These are phyloP conservation scores for Drosophila neoperkinsi DNA, from an alignment of 2,888 invertebrate species.

Conservation along the genomic window DNA sequence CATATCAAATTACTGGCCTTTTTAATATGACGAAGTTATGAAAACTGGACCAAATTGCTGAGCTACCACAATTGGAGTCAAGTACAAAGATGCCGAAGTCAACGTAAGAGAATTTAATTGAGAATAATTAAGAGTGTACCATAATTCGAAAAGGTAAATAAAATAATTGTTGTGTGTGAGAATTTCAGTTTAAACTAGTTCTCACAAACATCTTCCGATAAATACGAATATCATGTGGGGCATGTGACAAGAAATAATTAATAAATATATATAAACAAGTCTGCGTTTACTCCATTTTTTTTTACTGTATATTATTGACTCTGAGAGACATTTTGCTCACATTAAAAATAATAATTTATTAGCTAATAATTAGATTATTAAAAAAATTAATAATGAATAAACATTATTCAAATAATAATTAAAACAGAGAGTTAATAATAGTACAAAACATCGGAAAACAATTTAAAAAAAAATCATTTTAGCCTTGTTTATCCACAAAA, in stretches of 20 bases:
- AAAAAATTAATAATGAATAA: not conserved
- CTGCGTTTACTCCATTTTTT: not conserved
- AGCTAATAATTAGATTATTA: not conserved
- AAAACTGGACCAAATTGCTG: constrained; percentile 5
- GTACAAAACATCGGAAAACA: not conserved
- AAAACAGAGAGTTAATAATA: not conserved
- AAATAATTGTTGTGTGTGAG: not conserved
- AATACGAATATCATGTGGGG: not conserved
- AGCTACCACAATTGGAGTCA: not conserved
- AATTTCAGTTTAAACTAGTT: not conserved
- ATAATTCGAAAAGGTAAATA: not conserved
- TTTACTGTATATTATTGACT: not conserved
- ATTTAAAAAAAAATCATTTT: not conserved
- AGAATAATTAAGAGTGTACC: not conserved
- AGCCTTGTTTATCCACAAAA: not conserved
- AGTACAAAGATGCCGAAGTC: not conserved
- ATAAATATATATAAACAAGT: not conserved
- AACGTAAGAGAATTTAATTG: not conserved
- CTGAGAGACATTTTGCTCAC: not conserved
- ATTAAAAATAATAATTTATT: not conserved
- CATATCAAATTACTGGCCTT: constrained; percentile 27
- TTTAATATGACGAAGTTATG: not conserved
- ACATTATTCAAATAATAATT: not conserved
- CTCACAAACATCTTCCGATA: not conserved
- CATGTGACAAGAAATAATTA: not conserved